phyloP scores from a whole-genome alignment of 2,113 vertebrate genomes.

The Vulpes ferrilata region DNA sequence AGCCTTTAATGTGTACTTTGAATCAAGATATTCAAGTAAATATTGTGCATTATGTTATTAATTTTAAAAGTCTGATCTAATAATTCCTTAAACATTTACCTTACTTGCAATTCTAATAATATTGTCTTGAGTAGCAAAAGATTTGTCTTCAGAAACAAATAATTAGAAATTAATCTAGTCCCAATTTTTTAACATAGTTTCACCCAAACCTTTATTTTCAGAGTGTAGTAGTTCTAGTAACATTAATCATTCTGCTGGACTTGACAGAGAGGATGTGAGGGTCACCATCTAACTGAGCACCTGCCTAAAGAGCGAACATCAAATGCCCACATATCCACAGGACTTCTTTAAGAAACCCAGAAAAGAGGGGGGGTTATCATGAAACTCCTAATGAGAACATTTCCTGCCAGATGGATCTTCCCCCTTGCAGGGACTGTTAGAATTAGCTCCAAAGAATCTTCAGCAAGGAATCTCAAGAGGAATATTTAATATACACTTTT shows the following conservation, averaged over 20 bases:
- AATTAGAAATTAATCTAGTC: not conserved
- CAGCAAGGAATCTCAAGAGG: not conserved
- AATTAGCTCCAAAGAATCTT: not conserved
- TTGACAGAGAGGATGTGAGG: not conserved
- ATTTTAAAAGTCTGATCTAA: not conserved
- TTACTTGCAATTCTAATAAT: not conserved
- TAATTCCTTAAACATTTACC: constrained; percentile 23
- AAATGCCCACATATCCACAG: not conserved
- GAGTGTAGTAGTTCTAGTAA: not conserved
- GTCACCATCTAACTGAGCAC: not conserved
- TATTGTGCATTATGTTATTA: not conserved
- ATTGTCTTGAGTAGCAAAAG: not conserved
- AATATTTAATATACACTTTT: not conserved
- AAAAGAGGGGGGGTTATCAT: not conserved
- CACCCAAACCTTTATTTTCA: not conserved
- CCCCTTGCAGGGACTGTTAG: not conserved
- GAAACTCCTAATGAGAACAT: not conserved
- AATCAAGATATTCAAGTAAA: constrained; percentile 24
- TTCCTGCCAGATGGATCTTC: not conserved
- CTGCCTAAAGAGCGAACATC: not conserved
- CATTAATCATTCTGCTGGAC: not conserved
- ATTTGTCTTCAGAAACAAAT: constrained; percentile 26
- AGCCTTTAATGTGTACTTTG: not conserved
- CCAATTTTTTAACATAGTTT: not conserved
- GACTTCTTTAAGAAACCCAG: not conserved